Percentiles rank a stretch among this genome's conserved stretches.
phyloP scores from a whole-genome alignment of 2,113 vertebrate genomes.

The Chrysochloris asiatica region DNA sequence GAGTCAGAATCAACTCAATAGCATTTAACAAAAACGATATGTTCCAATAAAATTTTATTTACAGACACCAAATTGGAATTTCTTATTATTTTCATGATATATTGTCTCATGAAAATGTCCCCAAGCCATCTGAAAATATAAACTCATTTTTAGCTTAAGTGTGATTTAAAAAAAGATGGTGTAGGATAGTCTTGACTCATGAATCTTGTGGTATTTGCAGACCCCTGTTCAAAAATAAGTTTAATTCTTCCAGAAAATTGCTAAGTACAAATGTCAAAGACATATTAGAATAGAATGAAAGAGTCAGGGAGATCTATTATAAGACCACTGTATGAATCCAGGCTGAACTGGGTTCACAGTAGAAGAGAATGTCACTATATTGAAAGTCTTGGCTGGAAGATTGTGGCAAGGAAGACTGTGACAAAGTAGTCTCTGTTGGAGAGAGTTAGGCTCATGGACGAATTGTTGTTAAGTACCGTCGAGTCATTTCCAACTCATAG shows the following conservation, averaged over 20 bases:
- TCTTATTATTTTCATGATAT: neutral
- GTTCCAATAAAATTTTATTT: too few relatives aligned
- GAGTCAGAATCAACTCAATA: too few relatives aligned
- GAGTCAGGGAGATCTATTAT: neutral
- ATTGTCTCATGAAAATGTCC: neutral
- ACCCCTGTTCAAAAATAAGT: neutral
- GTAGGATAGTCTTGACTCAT: too few relatives aligned
- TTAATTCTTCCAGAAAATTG: neutral
- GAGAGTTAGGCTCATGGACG: neutral
- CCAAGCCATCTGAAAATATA: neutral
- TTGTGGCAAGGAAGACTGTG: neutral
- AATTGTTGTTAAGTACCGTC: too few relatives aligned
- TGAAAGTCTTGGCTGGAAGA: neutral
- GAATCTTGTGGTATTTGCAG: neutral
- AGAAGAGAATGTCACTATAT: neutral
- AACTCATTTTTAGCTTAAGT: neutral
- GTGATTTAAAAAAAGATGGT: neutral
- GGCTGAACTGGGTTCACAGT: neutral
- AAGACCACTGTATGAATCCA: neutral
- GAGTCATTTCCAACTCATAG: too few relatives aligned
- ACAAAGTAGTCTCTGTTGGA: neutral
- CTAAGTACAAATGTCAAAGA: neutral
- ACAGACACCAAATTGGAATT: neutral
- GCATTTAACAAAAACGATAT: too few relatives aligned
- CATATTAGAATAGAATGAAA: neutral